Evolutionary conservation across 1,140 invertebrate species (phyloP).

Genomic region (Drosophila kepulauana): DNA sequence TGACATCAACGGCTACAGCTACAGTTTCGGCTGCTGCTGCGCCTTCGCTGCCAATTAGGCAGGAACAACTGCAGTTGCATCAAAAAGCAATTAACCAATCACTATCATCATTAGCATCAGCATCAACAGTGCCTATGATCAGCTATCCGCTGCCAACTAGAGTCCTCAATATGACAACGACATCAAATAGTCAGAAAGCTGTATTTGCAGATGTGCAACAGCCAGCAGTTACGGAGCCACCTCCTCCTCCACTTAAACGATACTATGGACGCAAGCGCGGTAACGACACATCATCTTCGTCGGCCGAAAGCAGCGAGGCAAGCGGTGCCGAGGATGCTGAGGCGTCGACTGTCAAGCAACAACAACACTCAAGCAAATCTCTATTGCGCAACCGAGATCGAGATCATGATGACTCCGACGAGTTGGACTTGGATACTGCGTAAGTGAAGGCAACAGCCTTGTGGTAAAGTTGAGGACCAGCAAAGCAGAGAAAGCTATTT

Average conservation of each 20-base stretch:
- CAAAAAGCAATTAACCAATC: slow-evolving; percentile 9
- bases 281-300: slow-evolving; percentile 85
- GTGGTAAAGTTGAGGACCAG: slow-evolving; percentile 74
- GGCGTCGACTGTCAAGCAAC: slow-evolving; percentile 36
- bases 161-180: slow-evolving; percentile 35
- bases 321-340: slow-evolving; percentile 64
- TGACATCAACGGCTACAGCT: slow-evolving; percentile 42
- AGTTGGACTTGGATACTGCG: slow-evolving; percentile 82
- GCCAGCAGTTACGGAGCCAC: slow-evolving; percentile 67
- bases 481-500: slow-evolving; percentile 8
- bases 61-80: slow-evolving; percentile 20
- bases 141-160: slow-evolving; percentile 67
- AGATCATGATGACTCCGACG: slow-evolving; percentile 69
- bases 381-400: slow-evolving; percentile 27
- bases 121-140: slow-evolving; percentile 60
- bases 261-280: slow-evolving; percentile 90
- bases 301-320: slow-evolving; percentile 60
- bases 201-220: slow-evolving; percentile 13
- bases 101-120: background rate
- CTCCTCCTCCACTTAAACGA: slow-evolving; percentile 85
- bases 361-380: slow-evolving; percentile 58
- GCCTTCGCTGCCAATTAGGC: slow-evolving; percentile 27
- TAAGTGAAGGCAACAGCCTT: slow-evolving; percentile 66
- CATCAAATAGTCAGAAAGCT: background rate
- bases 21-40: slow-evolving; percentile 18